Evolutionary conservation across 1,140 invertebrate genomes (phyloP).

Genomic region (Megalopta genalis): DNA sequence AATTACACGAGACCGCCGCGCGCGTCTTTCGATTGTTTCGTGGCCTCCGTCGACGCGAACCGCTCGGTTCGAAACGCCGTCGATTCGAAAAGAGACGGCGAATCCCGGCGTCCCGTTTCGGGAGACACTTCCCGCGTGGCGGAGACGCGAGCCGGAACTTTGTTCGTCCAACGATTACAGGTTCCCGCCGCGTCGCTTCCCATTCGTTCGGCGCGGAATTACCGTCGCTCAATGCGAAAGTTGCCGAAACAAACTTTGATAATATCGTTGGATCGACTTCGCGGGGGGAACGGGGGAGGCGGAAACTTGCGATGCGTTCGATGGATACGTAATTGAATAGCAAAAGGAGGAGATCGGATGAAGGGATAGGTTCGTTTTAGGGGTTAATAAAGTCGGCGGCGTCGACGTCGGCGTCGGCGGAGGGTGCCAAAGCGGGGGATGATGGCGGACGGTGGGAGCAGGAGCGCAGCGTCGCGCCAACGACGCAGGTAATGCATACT

Average conservation of each 20-base stretch:
- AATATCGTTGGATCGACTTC: not conserved
- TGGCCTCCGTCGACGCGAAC: too few species aligned
- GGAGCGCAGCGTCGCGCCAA: conserved; percentile 4
- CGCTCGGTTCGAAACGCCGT: too few species aligned
- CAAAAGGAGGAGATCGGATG: not conserved
- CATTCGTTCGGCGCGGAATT: not conserved
- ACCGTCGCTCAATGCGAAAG: conserved; percentile 9
- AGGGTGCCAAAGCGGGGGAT: not conserved
- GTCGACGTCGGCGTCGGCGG: too few species aligned
- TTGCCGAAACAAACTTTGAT: not conserved
- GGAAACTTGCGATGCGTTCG: conserved; percentile 1
- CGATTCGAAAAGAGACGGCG: too few species aligned
- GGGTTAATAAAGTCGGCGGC: not conserved
- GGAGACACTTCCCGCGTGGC: not conserved
- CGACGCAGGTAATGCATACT: conserved; percentile 58
- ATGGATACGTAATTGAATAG: conserved; percentile 7
- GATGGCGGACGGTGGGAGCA: not conserved
- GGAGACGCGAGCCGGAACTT: not conserved
- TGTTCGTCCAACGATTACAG: too few species aligned
- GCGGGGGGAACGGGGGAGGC: too few species aligned
- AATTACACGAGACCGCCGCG: too few species aligned
- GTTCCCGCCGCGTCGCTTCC: not conserved
- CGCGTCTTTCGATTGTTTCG: too few species aligned
- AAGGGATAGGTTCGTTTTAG: conserved; percentile 18
- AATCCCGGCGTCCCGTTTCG: not conserved